Conservation (phyloP, 1,140 invertebrate species). For the Trichoplusia ni region DNA sequence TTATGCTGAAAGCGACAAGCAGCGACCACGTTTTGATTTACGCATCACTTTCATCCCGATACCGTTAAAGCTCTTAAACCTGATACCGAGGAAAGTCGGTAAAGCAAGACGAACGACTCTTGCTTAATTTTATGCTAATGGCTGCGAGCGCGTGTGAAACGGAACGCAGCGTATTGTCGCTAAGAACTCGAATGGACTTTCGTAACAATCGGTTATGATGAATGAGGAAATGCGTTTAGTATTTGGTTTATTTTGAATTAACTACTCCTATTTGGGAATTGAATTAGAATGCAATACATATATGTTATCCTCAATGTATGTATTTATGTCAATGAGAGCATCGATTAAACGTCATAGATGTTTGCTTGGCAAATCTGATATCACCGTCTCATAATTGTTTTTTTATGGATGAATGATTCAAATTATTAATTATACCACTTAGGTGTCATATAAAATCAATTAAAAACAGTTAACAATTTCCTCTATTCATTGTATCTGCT, state of each 20-base stretch:
- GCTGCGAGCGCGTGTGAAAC: constrained; percentile 42
- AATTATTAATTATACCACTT: no score
- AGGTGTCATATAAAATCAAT: no score
- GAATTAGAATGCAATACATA: no score
- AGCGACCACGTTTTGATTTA: constrained; percentile 57
- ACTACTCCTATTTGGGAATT: no score
- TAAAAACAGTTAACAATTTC: no score
- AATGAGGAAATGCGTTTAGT: constrained; percentile 21
- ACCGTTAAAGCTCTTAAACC: constrained; percentile 74
- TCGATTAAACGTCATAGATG: no score
- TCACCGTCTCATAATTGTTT: no score
- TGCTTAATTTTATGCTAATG: constrained; percentile 57
- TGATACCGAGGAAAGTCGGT: constrained; percentile 63
- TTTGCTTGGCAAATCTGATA: no score
- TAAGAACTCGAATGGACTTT: constrained; percentile 7
- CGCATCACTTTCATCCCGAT: constrained; percentile 67
- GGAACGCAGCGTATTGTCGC: constrained; percentile 25
- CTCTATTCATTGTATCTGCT: no score
- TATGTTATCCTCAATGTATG: no score
- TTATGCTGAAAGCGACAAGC: constrained; percentile 55
- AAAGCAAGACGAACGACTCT: constrained; percentile 59
- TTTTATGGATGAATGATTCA: no score
- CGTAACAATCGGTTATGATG: constrained; percentile 21
- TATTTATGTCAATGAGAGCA: no score
- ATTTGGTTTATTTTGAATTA: constrained; percentile 15